Conservation (phyloP, 2,797 vertebrate species). For the Chelmon rostratus region DNA sequence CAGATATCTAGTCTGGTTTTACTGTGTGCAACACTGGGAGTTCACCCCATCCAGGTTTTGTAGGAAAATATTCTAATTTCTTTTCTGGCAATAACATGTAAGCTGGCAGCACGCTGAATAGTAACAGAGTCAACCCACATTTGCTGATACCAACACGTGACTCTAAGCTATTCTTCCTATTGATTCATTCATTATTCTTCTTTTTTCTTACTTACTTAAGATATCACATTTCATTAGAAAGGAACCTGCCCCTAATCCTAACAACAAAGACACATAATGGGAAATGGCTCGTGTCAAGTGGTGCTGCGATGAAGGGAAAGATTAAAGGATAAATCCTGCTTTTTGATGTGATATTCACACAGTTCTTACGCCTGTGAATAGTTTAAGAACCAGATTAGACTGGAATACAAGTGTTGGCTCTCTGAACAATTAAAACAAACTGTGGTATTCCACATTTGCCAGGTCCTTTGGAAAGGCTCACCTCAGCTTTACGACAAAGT, state of each 20-base stretch:
- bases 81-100: conserved; percentile 14
- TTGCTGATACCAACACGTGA: conserved; percentile 26
- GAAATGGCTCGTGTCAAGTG: conserved; percentile 52
- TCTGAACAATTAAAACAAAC: conserved; percentile 34
- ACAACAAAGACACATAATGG: conserved; percentile 60
- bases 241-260: conserved; percentile 45
- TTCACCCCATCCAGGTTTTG: conserved; percentile 25
- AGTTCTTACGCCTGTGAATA: conserved; percentile 38
- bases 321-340: conserved; percentile 63
- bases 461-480: conserved; percentile 41
- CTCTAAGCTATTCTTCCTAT: conserved; percentile 5
- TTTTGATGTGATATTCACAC: conserved; percentile 53
- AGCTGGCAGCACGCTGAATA: conserved; percentile 31
- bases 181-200: conserved; percentile 23
- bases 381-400: conserved; percentile 46
- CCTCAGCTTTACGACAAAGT: conserved; percentile 17
- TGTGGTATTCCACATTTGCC: conserved; percentile 18
- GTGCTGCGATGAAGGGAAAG: conserved; percentile 45
- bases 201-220: conserved; percentile 20
- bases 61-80: conserved; percentile 43
- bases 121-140: conserved; percentile 20
- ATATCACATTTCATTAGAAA: conserved; percentile 57
- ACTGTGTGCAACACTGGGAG: conserved; percentile 26
- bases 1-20: conserved; percentile 48
- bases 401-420: conserved; percentile 24